A percentile compares a stretch with the other conserved stretches of the same genome.
These are phyloP conservation scores for Drosophila demipolita DNA, from an alignment of 2,888 invertebrate genomes.

Conservation along the genomic window DNA sequence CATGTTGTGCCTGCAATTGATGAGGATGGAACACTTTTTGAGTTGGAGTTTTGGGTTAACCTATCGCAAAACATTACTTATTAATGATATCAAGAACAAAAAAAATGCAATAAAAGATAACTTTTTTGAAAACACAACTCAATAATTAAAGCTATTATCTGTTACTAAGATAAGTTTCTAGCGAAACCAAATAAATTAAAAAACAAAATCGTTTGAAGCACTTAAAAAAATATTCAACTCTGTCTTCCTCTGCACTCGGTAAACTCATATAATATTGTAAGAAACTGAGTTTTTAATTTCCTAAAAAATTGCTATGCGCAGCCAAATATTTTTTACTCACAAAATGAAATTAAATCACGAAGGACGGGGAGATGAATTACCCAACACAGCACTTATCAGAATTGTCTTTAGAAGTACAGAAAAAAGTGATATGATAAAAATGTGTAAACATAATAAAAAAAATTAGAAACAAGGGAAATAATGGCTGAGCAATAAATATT, in stretches of 20 bases:
- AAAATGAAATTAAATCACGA: background rate
- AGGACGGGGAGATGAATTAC: background rate
- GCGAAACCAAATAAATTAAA: background rate
- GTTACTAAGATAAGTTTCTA: background rate
- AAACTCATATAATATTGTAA: background rate
- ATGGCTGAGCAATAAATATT: no score
- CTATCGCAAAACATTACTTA: no score
- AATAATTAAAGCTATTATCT: background rate
- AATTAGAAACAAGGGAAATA: background rate
- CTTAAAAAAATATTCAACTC: background rate
- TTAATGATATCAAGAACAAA: background rate
- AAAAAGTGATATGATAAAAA: background rate
- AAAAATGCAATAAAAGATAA: background rate
- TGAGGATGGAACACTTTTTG: background rate
- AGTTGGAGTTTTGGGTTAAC: background rate
- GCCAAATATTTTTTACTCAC: no score
- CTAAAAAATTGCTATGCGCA: no score
- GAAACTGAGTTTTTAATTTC: no score
- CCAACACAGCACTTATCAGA: background rate
- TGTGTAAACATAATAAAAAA: background rate
- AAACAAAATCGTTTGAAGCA: background rate
- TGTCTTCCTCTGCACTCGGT: background rate
- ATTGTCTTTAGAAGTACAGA: conserved; percentile 1
- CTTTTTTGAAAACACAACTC: background rate
- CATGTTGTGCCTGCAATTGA: conserved; percentile 42